Evolutionary conservation across 2,797 vertebrate species (phyloP), one percentile per base, ranked within the genome.

Genomic region (Pitangus sulphuratus): DNA sequence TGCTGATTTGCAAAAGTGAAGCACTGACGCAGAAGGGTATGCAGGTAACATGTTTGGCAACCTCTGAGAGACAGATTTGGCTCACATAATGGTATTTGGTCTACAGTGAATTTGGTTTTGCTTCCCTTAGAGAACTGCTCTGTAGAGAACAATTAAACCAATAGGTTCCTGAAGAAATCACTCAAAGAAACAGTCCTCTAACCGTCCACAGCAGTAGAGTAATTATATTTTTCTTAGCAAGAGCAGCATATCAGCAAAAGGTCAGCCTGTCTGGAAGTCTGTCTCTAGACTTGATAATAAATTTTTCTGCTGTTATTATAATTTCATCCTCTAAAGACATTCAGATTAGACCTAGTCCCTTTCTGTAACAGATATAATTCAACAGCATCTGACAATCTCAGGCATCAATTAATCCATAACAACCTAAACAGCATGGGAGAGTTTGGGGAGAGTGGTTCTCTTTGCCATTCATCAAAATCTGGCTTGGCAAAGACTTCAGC

Each of bases 1-100:
- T 99, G 70, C 98, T 99, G 47, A 99, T 99, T 97, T 99, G 99
- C 97, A 99, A 99, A 98, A 98, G 98, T 86, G 98, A 98, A 94
- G 99, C 99, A 12, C 97, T 99, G 86, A 98, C 98, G 1, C 97
- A 97, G 86, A 98, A 98, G 93, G 99, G 99, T 57, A 96, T 98
- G 44, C 99, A 99, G 99, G 99, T 99, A 98, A 93, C 11, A 4
- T 69, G 15, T 82, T 8, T 58, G 62, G 31, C 79, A 84, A 78
- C 26, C 4, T 87, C 28, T 65, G 35, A 74, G 35, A 70, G 50
- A 35, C 6, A 45, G 31, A 42, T 76, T 71, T 86, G 85, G 21
- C 17, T 72, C 31, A 26, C 80, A 22, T 79, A n/a, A 11, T 62
- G 13, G 25, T 77, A 11, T 62, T 79, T 70, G 8, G 47, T 62